Conservation (phyloP, 2,113 vertebrate species). For the Lampris megalopsis region DNA sequence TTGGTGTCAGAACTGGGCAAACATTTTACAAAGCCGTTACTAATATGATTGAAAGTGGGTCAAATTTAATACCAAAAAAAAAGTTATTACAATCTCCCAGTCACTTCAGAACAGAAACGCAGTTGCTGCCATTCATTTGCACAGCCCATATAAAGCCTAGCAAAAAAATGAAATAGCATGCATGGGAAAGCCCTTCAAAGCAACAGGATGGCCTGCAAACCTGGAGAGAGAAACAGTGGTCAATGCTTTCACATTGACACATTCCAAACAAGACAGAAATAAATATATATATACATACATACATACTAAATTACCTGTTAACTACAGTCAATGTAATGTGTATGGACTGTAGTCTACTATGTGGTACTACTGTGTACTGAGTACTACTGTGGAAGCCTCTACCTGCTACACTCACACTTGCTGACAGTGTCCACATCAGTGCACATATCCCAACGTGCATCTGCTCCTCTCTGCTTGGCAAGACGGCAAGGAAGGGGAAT, state of each 20-base stretch:
- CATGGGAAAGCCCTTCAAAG: slow-evolving; percentile 10
- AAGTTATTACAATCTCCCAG: neutral
- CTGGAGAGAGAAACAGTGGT: slow-evolving; percentile 27
- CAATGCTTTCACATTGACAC: slow-evolving; percentile 8
- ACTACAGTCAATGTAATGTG: slow-evolving; percentile 5
- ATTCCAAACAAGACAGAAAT: too few relatives aligned
- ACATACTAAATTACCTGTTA: neutral
- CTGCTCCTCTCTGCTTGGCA: slow-evolving; percentile 58
- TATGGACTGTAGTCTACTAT: slow-evolving; percentile 33
- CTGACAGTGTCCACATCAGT: slow-evolving; percentile 55
- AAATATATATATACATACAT: too few relatives aligned
- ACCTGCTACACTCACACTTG: slow-evolving; percentile 47
- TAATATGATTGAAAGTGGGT: neutral
- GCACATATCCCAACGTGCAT: slow-evolving; percentile 50
- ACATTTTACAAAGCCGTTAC: slow-evolving; percentile 6
- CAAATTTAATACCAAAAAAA: neutral
- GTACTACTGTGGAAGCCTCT: slow-evolving; percentile 26
- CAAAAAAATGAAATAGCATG: neutral
- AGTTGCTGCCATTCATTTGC: neutral
- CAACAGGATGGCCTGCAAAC: neutral
- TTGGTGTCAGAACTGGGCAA: neutral
- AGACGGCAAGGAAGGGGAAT: slow-evolving; percentile 50
- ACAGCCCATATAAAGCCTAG: too few relatives aligned
- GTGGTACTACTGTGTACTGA: neutral
- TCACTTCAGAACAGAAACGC: slow-evolving; percentile 3